These are phyloP conservation scores for Ethmia dodecea DNA, from an alignment of 2,888 invertebrate species.

Conservation along the genomic window DNA sequence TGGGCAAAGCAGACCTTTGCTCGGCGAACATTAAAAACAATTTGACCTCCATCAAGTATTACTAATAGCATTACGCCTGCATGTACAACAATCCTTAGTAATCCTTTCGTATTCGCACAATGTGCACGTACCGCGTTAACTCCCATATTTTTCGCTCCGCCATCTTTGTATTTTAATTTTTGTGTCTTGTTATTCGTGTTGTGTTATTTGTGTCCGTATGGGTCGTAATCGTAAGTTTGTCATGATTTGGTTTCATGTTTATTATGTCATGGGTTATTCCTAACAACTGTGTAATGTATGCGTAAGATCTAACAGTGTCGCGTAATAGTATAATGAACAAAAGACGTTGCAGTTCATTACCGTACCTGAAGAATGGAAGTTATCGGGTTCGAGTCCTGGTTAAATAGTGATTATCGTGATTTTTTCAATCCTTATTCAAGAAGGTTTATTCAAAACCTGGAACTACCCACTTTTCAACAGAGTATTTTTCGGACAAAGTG, in stretches of 20 bases:
- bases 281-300: no score
- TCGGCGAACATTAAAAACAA: neutral
- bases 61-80: slow-evolving; percentile 6
- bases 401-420: no score
- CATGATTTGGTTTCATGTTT: neutral
- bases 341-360: no score
- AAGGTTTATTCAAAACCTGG: no score
- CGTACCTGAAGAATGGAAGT: no score
- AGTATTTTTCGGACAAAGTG: no score
- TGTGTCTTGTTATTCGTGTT: slow-evolving; percentile 6
- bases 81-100: slow-evolving; percentile 22
- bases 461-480: no score
- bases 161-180: neutral
- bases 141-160: neutral
- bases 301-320: no score
- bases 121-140: slow-evolving; percentile 19
- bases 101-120: slow-evolving; percentile 14
- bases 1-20: no score
- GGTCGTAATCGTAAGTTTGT: slow-evolving; percentile 36
- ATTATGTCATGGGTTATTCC: no score
- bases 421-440: no score
- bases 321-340: no score
- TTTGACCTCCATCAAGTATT: slow-evolving; percentile 5
- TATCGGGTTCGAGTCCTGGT: neutral
- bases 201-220: slow-evolving; percentile 27